These are phyloP conservation scores for Monopterus albus DNA, from an alignment of 2,113 vertebrate species.

Conservation along the genomic window DNA sequence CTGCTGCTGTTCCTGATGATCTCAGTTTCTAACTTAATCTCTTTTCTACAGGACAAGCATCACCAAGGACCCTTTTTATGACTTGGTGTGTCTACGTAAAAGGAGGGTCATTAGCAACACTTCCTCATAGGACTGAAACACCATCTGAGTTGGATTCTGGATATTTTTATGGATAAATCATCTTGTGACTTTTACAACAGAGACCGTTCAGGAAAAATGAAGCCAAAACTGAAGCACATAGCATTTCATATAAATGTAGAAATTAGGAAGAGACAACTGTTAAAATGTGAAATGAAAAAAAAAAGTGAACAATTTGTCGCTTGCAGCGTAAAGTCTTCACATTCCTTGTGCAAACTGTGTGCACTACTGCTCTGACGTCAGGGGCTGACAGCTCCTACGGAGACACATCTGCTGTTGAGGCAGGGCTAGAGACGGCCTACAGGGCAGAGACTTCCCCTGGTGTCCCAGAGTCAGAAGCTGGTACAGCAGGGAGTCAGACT, in stretches of 20 bases:
- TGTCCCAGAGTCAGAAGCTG: background rate
- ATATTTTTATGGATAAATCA: background rate
- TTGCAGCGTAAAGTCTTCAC: background rate
- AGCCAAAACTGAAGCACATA: background rate
- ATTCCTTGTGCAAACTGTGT: conserved; percentile 32
- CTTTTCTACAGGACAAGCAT: conserved; percentile 86
- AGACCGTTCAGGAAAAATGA: background rate
- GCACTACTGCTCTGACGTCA: background rate
- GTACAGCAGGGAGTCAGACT: background rate
- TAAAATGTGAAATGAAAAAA: background rate
- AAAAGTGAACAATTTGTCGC: background rate
- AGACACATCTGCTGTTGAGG: conserved; percentile 1
- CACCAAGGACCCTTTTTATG: conserved; percentile 91
- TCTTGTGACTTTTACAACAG: background rate
- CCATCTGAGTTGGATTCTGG: background rate
- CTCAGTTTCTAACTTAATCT: background rate
- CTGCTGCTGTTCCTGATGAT: too few relatives aligned
- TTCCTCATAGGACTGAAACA: conserved; percentile 15
- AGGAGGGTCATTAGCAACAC: conserved; percentile 84
- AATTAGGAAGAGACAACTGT: background rate
- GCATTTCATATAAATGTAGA: conserved; percentile 6
- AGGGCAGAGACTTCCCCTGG: too few relatives aligned
- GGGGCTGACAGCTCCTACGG: background rate
- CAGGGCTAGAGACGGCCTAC: too few relatives aligned
- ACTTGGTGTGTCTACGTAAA: conserved; percentile 89